phyloP scores from a whole-genome alignment of 2,797 vertebrate genomes.

The Prionace glauca region DNA sequence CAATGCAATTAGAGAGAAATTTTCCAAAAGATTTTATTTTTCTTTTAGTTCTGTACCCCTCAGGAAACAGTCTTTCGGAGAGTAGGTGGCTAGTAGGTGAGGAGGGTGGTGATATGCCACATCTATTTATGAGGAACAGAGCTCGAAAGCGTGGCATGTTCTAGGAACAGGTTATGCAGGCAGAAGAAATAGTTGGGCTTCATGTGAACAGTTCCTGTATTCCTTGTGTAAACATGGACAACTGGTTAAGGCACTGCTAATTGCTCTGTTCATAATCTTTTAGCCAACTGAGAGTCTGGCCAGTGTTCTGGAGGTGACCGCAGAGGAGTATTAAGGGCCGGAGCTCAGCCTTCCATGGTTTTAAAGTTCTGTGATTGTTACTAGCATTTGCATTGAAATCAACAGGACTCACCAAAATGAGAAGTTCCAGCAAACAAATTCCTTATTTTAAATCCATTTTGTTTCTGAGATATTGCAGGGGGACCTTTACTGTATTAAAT shows the following conservation, averaged over 20 bases:
- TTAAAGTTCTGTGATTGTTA: not conserved
- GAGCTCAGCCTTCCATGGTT: not conserved
- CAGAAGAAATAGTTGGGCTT: too few relatives aligned
- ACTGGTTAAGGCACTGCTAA: not conserved
- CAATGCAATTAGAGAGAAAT: not conserved
- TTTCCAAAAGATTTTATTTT: not conserved
- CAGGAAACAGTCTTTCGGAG: not conserved
- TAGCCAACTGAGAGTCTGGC: conserved; percentile 16
- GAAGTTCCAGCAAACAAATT: not conserved
- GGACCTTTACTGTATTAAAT: conserved; percentile 19
- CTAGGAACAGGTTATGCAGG: not conserved
- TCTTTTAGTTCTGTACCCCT: not conserved
- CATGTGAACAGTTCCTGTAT: not conserved
- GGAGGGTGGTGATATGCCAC: not conserved
- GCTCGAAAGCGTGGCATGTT: not conserved
- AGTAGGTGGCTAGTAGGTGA: not conserved
- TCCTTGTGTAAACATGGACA: not conserved
- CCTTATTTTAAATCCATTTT: conserved; percentile 23
- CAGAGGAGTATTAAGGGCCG: not conserved
- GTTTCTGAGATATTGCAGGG: not conserved
- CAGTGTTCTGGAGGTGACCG: not conserved
- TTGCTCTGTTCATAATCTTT: not conserved
- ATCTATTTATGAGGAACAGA: not conserved
- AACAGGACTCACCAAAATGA: conserved; percentile 12
- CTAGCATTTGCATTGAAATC: conserved; percentile 11